Conservation (phyloP, 2,888 invertebrate species). For the Corythucha ciliata region DNA sequence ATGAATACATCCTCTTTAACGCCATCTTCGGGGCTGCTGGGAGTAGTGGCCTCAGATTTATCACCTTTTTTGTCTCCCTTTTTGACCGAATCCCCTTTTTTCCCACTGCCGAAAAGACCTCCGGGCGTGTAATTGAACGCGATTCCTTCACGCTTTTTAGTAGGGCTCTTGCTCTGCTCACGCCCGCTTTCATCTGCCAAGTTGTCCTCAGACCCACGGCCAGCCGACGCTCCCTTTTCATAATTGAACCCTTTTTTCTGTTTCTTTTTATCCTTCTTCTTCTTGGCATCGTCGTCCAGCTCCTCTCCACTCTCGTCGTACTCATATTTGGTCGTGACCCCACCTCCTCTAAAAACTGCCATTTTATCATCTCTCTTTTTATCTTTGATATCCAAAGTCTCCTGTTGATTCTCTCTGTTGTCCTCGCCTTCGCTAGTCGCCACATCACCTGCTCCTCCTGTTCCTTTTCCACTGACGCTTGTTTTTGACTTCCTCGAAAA, state of each 20-base stretch:
- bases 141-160: constrained; percentile 9
- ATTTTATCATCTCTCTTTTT: constrained; percentile 37
- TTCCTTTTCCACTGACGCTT: constrained; percentile 29
- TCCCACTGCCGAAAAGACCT: constrained; percentile 38
- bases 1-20: too few species aligned
- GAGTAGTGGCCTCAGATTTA: not conserved
- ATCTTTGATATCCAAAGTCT: constrained; percentile 40
- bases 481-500: constrained; percentile 14
- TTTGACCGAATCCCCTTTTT: constrained; percentile 47
- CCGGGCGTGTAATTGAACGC: constrained; percentile 19
- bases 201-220: constrained; percentile 11
- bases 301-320: constrained; percentile 19
- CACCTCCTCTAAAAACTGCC: too few species aligned
- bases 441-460: constrained; percentile 31
- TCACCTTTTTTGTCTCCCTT: not conserved
- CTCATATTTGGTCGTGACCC: constrained; percentile 14
- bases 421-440: constrained; percentile 40
- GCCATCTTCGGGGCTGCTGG: not conserved
- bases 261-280: constrained; percentile 33
- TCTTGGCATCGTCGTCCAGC: constrained; percentile 35
- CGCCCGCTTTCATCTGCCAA: constrained; percentile 17
- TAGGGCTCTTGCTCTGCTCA: constrained; percentile 18
- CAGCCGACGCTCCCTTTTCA: constrained; percentile 23
- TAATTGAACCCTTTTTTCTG: constrained; percentile 25
- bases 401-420: constrained; percentile 42